A percentile compares a stretch with the other conserved stretches of the same genome.
Evolutionary conservation across 1,140 invertebrate genomes (phyloP).

Genomic region (Oedothorax gibbosus): DNA sequence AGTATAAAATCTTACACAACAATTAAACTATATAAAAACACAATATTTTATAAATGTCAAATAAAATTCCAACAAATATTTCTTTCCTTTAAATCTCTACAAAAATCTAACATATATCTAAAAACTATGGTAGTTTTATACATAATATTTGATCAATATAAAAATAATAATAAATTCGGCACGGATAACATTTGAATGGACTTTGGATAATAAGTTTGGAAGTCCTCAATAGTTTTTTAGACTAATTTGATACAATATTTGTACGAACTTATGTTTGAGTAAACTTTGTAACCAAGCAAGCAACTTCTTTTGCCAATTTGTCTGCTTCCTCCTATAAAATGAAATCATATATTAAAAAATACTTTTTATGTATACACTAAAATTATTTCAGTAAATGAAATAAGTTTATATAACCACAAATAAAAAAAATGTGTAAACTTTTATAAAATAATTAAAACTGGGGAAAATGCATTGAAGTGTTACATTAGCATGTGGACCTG

Average conservation of each 20-base stretch:
- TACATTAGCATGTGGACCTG: no score
- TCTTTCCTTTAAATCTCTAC: not conserved
- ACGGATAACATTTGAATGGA: not conserved
- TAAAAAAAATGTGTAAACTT: no score
- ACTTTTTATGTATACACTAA: not conserved
- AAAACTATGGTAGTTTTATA: no score
- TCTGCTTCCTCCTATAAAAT: slow-evolving; percentile 73
- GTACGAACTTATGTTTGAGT: not conserved
- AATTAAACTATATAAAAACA: not conserved
- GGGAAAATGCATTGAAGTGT: no score
- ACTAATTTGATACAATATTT: not conserved
- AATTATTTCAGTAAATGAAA: not conserved
- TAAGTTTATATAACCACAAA: no score
- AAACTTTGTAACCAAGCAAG: slow-evolving; percentile 22
- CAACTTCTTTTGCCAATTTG: slow-evolving; percentile 80
- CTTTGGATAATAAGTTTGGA: no score
- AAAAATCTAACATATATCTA: no score
- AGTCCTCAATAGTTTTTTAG: not conserved
- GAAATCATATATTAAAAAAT: not conserved
- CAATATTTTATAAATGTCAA: not conserved
- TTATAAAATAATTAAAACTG: no score
- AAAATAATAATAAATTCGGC: not conserved
- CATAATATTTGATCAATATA: no score
- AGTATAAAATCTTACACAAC: no score
- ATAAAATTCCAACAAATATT: not conserved